These are phyloP conservation scores for Calliopsis andreniformis DNA, from an alignment of 1,140 invertebrate genomes.

Conservation along the genomic window DNA sequence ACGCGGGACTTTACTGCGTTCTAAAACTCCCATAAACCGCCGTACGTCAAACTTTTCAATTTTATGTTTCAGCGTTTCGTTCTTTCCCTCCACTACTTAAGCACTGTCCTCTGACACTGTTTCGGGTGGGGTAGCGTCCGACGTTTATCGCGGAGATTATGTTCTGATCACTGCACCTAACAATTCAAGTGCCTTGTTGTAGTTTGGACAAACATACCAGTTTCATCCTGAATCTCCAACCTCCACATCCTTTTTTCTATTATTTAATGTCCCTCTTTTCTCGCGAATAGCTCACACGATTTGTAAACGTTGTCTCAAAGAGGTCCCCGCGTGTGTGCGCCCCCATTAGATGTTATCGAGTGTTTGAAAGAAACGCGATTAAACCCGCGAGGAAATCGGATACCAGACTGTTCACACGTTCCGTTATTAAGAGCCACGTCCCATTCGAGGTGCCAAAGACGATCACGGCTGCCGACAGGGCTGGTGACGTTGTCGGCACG, in stretches of 20 bases:
- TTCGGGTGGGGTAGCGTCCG: no score
- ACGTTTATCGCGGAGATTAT: no score
- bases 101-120: conserved; percentile 21
- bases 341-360: conserved; percentile 54
- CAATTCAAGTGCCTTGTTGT: no score
- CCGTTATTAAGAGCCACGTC: conserved; percentile 27
- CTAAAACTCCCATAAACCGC: conserved; percentile 79
- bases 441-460: conserved; percentile 26
- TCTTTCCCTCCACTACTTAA: conserved; percentile 62
- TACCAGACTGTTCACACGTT: conserved; percentile 42
- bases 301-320: no score
- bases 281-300: no score
- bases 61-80: conserved; percentile 75
- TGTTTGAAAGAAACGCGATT: conserved; percentile 50
- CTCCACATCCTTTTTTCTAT: no score
- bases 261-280: no score
- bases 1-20: conserved; percentile 78
- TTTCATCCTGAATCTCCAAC: no score
- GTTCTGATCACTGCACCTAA: no score
- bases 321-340: conserved; percentile 15
- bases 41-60: conserved; percentile 80
- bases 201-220: no score
- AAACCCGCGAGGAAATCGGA: conserved; percentile 55
- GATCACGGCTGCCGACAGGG: conserved; percentile 34
- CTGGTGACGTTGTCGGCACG: conserved; percentile 44